Evolutionary conservation across 2,113 vertebrate genomes (phyloP).

Genomic region (Pleuronectes platessa): DNA sequence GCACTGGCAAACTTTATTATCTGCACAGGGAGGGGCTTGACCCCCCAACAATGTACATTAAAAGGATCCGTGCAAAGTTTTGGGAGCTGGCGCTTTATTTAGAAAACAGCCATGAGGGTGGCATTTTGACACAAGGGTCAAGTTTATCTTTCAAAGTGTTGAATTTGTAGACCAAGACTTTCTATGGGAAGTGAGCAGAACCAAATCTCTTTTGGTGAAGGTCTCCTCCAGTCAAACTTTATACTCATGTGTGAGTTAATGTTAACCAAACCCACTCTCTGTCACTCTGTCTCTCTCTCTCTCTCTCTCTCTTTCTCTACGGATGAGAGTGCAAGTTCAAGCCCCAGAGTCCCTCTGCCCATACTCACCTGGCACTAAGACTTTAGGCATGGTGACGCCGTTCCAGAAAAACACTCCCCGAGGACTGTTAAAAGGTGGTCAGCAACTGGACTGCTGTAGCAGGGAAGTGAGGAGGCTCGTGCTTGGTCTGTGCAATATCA

Average conservation of each 20-base stretch:
- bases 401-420: conserved; percentile 57
- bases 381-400: conserved; percentile 81
- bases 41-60: conserved; percentile 4
- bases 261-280: not conserved
- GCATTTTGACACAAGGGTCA: not conserved
- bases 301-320: not conserved
- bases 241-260: not conserved
- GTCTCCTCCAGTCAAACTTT: not conserved
- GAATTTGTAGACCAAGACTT: not conserved
- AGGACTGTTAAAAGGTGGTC: conserved; percentile 54
- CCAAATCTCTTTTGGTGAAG: not conserved
- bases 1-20: conserved; percentile 20
- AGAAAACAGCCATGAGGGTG: not conserved
- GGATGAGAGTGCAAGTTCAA: conserved; percentile 13
- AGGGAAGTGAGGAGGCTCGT: conserved; percentile 62
- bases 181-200: not conserved
- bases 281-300: no score
- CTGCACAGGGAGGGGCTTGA: conserved; percentile 5
- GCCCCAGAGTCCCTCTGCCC: conserved; percentile 3
- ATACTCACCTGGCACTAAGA: conserved; percentile 86
- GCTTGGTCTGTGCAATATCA: conserved; percentile 67
- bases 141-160: not conserved
- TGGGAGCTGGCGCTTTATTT: not conserved
- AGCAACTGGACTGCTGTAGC: conserved; percentile 54
- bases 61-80: not conserved